Evolutionary conservation across 1,140 invertebrate genomes (phyloP).

Genomic region (Homarus americanus): DNA sequence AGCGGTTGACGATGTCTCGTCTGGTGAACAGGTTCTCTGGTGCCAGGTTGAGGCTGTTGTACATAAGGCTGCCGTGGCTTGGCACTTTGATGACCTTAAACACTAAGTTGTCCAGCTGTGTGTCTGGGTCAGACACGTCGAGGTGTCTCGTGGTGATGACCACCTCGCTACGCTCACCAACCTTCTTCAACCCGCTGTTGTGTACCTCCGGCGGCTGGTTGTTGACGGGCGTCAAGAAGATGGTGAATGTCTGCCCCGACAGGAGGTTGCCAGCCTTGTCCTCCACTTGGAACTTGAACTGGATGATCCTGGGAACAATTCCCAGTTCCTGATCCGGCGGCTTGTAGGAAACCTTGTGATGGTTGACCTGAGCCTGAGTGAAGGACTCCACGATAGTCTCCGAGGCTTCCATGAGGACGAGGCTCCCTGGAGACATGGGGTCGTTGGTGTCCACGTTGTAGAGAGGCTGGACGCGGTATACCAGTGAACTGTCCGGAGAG

Average conservation of each 20-base stretch:
- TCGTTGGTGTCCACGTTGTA: slow-evolving; percentile 77
- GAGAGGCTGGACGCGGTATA: slow-evolving; percentile 76
- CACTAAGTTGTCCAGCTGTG: slow-evolving; percentile 75
- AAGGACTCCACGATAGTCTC: slow-evolving; percentile 76
- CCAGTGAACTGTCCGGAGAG: slow-evolving; percentile 76
- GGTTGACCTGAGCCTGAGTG: slow-evolving; percentile 78
- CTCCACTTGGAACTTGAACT: slow-evolving; percentile 78
- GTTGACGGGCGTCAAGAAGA: slow-evolving; percentile 78
- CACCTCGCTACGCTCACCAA: slow-evolving; percentile 77
- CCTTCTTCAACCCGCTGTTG: slow-evolving; percentile 76
- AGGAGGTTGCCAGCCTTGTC: slow-evolving; percentile 78
- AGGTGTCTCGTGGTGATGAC: slow-evolving; percentile 76
- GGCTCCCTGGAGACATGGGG: slow-evolving; percentile 76
- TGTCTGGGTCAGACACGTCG: slow-evolving; percentile 78
- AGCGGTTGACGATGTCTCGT: slow-evolving; percentile 76
- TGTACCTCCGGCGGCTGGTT: slow-evolving; percentile 78
- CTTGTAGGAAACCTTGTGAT: slow-evolving; percentile 78
- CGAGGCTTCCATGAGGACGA: slow-evolving; percentile 77
- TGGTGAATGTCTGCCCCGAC: slow-evolving; percentile 77
- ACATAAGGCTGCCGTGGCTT: slow-evolving; percentile 77
- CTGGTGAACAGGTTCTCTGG: slow-evolving; percentile 77
- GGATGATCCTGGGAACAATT: slow-evolving; percentile 77
- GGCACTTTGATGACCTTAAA: slow-evolving; percentile 77
- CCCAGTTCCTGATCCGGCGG: slow-evolving; percentile 78
- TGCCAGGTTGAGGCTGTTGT: slow-evolving; percentile 75